A percentile compares a stretch with the other conserved stretches of the same genome.
phyloP scores from a whole-genome alignment of 23 tunicate genomes.

The Halocynthia roretzi region DNA sequence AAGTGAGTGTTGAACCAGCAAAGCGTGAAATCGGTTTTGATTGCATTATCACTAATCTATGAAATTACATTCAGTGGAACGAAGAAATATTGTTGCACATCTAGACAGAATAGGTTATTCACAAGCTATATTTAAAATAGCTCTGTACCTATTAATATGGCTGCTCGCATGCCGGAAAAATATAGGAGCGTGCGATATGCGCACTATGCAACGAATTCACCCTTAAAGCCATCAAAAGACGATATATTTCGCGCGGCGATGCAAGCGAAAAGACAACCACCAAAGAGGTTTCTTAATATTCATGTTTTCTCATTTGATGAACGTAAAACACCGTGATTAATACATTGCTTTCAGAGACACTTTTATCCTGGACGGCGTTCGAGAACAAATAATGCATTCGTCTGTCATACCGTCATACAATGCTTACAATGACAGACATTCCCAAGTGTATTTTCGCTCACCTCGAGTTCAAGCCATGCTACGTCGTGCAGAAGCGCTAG shows the following conservation, averaged over 20 bases:
- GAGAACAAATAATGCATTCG: slow-evolving; percentile 34
- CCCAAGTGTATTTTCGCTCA: slow-evolving; percentile 57
- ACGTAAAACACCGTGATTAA: background rate
- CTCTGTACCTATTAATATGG: too few relatives aligned
- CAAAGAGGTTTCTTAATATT: too few relatives aligned
- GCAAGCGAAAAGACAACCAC: slow-evolving; percentile 1
- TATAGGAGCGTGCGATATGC: slow-evolving; percentile 17
- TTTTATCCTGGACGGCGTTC: slow-evolving; percentile 66
- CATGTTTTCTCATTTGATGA: background rate
- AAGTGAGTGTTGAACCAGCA: too few relatives aligned
- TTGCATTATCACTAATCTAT: too few relatives aligned
- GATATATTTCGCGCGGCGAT: slow-evolving; percentile 23
- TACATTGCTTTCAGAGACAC: slow-evolving; percentile 13
- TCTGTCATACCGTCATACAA: slow-evolving; percentile 71
- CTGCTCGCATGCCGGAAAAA: slow-evolving; percentile 21
- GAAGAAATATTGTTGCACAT: too few relatives aligned
- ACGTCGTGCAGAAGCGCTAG: slow-evolving; percentile 26
- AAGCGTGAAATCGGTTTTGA: too few relatives aligned
- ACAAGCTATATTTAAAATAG: too few relatives aligned
- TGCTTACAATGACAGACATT: slow-evolving; percentile 59
- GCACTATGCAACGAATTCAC: slow-evolving; percentile 31
- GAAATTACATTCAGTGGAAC: too few relatives aligned
- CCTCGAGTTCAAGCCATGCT: slow-evolving; percentile 72
- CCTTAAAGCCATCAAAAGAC: slow-evolving; percentile 23
- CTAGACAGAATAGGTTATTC: too few relatives aligned